phyloP scores from a whole-genome alignment of 2,113 vertebrate genomes.

The Progne subis region DNA sequence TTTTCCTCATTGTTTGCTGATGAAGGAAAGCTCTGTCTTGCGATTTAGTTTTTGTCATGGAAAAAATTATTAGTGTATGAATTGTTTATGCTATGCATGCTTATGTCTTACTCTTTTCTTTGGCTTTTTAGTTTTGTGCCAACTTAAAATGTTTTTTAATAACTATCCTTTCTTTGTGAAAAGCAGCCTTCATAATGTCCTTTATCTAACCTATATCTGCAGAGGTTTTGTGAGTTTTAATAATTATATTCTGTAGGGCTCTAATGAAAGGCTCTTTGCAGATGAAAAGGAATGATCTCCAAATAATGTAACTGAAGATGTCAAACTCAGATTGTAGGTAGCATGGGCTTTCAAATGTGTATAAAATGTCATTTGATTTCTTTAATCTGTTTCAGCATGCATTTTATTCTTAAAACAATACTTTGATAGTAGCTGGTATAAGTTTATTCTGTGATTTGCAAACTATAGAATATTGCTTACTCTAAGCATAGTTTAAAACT shows the following conservation, averaged over 20 bases:
- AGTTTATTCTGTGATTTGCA: neutral
- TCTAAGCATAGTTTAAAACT: neutral
- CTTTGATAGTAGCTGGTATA: neutral
- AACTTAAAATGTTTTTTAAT: neutral
- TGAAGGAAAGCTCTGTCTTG: neutral
- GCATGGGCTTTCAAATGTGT: neutral
- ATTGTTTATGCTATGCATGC: neutral
- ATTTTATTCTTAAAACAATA: neutral
- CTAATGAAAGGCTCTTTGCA: slow-evolving; percentile 18
- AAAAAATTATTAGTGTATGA: neutral
- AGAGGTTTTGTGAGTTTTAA: neutral
- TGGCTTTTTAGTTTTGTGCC: neutral
- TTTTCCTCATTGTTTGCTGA: neutral
- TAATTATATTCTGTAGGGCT: neutral
- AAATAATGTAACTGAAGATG: neutral
- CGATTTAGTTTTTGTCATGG: neutral
- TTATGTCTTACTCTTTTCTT: neutral
- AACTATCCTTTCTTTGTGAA: neutral
- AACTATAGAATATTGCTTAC: neutral
- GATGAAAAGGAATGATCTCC: neutral
- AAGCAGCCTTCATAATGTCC: neutral
- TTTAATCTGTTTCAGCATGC: neutral
- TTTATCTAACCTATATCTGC: slow-evolving; percentile 4
- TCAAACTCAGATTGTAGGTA: neutral
- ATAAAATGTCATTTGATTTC: neutral